Base-by-base conservation (phyloP, 2,113 vertebrate genomes). In the Brienomyrus longianalis region DNA sequence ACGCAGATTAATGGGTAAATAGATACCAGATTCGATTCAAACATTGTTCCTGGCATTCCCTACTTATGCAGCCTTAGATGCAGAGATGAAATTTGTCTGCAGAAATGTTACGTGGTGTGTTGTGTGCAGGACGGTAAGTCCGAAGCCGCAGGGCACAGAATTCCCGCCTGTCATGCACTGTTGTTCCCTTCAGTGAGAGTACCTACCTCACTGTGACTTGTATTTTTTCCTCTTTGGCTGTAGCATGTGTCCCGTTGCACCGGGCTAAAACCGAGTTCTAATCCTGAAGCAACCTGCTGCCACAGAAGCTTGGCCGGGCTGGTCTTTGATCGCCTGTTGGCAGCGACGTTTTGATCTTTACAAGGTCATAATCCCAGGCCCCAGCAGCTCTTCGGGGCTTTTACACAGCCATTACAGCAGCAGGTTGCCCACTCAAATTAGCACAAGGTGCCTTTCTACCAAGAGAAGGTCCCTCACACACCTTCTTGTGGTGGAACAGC, bases 281-380 rank as follows among this genome's bases (percentile, higher is more conserved):
- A 92, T 93, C 93, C 93, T 91, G 50, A 84, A 93, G 94, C 94
- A 93, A 94, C 94, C 92, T 93, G 92, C 91, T 92, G 93, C 94
- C 94, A 94, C 95, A 94, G 94, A 92, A 95, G 94, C 90, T 54
- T 92, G 92, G 93, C 95, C 94, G 93, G 93, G 92, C 93, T 95
- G 92, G 94, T 94, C 95, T 96, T 96, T 96, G 96, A 96, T 96
- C 92, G 93, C 93, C 92, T 92, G 92, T 93, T 94, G 94, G 93
- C 93, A 87, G 66, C 90, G 80, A 91, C 84, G 90, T 95, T 96
- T 96, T 96, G 94, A 96, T 96, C 94, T 96, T 96, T 96, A 96
- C 92, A 93, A 94, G 95, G 95, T 95, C 95, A 92, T 96, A 95
- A 96, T 96, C 94, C 94, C 89, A 92, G 91, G 93, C 94, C 92